Evolutionary conservation across 2,888 invertebrate species (phyloP).

Genomic region (Bimastos eiseni): DNA sequence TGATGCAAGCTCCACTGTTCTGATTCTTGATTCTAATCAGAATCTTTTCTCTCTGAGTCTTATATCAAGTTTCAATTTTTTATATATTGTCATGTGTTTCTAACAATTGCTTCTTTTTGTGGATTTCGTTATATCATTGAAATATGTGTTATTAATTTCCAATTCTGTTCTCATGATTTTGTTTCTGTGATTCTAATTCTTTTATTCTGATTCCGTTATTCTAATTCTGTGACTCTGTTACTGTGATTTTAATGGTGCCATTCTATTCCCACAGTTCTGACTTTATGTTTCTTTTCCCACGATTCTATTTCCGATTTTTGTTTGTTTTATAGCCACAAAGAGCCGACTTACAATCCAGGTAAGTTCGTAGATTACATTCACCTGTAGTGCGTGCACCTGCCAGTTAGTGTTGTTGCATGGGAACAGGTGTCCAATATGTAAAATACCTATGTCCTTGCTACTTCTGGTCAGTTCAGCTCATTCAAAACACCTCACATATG

Average conservation of each 20-base stretch:
- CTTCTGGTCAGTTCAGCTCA: not conserved
- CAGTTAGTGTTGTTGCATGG: not conserved
- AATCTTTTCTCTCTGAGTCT: not conserved
- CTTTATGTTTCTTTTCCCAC: not conserved
- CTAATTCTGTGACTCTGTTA: not conserved
- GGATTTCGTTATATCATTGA: not conserved
- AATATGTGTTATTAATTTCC: not conserved
- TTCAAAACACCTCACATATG: not conserved
- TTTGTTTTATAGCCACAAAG: not conserved
- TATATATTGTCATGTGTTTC: not conserved
- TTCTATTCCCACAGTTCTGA: not conserved
- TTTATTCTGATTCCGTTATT: not conserved
- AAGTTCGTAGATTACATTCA: not conserved
- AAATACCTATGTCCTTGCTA: not conserved
- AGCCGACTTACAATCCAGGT: slow-evolving; percentile 15
- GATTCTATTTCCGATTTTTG: not conserved
- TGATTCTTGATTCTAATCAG: not conserved
- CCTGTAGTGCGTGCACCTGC: not conserved
- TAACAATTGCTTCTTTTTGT: too few relatives aligned
- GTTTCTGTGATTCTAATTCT: not conserved
- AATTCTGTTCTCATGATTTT: not conserved
- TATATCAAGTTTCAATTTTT: not conserved
- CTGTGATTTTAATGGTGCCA: not conserved
- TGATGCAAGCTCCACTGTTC: not conserved
- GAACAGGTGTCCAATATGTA: not conserved